These are phyloP conservation scores for Porites lutea DNA, from an alignment of 64 coral and sea anemone genomes.

Conservation along the genomic window DNA sequence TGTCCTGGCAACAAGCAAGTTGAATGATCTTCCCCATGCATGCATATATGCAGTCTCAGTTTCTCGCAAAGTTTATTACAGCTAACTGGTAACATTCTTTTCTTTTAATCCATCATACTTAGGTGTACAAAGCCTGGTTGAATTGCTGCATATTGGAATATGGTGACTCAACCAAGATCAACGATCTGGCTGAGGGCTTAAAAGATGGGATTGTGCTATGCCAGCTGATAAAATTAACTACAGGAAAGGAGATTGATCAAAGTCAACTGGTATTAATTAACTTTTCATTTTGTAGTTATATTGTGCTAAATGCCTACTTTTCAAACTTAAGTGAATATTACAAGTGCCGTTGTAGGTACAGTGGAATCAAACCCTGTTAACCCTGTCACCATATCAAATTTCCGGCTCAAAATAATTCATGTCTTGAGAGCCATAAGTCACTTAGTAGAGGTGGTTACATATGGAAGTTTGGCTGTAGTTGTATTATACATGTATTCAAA, in stretches of 20 bases:
- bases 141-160: conserved; percentile 41
- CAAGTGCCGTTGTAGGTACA: background rate
- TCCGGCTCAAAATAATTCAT: no score
- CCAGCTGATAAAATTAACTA: conserved; percentile 54
- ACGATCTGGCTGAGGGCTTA: conserved; percentile 41
- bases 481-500: no score
- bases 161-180: conserved; percentile 18
- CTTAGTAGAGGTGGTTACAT: no score
- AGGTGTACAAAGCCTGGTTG: conserved; percentile 69
- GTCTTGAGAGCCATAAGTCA: no score
- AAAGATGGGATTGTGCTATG: conserved; percentile 62
- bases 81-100: no score
- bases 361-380: no score
- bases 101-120: background rate
- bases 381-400: no score
- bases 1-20: no score
- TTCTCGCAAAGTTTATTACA: no score
- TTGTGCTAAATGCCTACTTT: background rate
- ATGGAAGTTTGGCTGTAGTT: no score
- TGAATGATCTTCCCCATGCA: no score
- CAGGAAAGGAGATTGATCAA: conserved; percentile 12
- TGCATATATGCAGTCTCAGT: no score
- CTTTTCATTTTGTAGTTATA: background rate
- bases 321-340: background rate
- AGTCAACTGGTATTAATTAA: background rate